A percentile compares a stretch with the other conserved stretches of the same genome.
phyloP scores from a whole-genome alignment of 2,888 invertebrate species.

The Drosophila silvestris region DNA sequence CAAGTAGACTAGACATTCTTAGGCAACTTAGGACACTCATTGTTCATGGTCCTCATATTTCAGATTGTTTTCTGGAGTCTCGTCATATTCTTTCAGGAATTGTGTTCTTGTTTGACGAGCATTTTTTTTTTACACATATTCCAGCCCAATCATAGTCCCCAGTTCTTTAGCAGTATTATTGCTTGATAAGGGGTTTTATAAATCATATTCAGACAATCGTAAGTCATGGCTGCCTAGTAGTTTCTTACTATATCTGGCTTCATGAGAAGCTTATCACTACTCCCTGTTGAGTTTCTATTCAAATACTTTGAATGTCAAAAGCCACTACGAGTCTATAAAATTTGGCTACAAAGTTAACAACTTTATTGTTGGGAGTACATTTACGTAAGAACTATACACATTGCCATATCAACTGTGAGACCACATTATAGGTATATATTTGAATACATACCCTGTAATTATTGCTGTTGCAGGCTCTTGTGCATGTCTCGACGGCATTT shows the following conservation, averaged over 20 bases:
- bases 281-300: background rate
- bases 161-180: too few relatives aligned
- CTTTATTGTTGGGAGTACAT: background rate
- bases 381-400: background rate
- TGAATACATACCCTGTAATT: background rate
- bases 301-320: background rate
- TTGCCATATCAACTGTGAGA: background rate
- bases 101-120: too few relatives aligned
- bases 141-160: too few relatives aligned
- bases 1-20: background rate
- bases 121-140: too few relatives aligned
- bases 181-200: background rate
- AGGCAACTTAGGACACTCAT: background rate
- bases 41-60: background rate
- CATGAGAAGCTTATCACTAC: background rate
- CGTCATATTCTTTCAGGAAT: too few relatives aligned
- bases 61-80: background rate
- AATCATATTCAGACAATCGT: background rate
- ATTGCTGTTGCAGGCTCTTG: constrained; percentile 83
- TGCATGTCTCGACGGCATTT: constrained; percentile 90
- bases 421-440: background rate
- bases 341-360: background rate
- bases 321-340: background rate
- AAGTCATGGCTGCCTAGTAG: accelerated
- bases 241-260: background rate